These are phyloP conservation scores for Thymelicus sylvestris DNA, from an alignment of 2,888 invertebrate species.

Conservation along the genomic window DNA sequence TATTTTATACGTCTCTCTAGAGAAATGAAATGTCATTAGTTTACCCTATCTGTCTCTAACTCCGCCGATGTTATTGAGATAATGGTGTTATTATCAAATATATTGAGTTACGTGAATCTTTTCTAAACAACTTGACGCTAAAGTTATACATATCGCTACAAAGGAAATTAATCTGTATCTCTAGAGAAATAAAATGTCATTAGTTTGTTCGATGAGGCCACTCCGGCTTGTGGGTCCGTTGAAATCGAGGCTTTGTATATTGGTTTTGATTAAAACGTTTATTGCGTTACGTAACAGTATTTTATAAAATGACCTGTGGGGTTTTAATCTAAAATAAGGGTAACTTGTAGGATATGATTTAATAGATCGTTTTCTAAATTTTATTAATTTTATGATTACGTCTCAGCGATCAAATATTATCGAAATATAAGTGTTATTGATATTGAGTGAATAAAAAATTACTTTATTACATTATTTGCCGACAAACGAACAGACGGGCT, in stretches of 20 bases:
- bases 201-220: constrained; percentile 68
- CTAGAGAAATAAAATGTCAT: constrained; percentile 33
- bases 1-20: constrained; percentile 80
- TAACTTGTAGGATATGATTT: too few relatives aligned
- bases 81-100: constrained; percentile 22
- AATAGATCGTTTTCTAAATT: too few relatives aligned
- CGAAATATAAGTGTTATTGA: too few relatives aligned
- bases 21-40: constrained; percentile 83
- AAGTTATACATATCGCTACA: not conserved
- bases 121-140: constrained; percentile 12
- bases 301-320: not conserved
- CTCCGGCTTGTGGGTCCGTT: constrained; percentile 43
- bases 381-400: too few relatives aligned
- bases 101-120: constrained; percentile 29
- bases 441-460: too few relatives aligned
- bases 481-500: too few relatives aligned
- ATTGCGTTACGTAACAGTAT: constrained; percentile 1
- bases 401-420: too few relatives aligned
- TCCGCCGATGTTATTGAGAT: constrained; percentile 17
- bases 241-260: constrained; percentile 7
- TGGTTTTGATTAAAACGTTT: constrained; percentile 9
- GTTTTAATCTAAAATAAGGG: not conserved
- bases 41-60: constrained; percentile 42
- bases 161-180: constrained; percentile 16
- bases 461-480: too few relatives aligned